A percentile compares a stretch with the other conserved stretches of the same genome.
phyloP scores from a whole-genome alignment of 2,113 vertebrate species.

The Upupa epops region DNA sequence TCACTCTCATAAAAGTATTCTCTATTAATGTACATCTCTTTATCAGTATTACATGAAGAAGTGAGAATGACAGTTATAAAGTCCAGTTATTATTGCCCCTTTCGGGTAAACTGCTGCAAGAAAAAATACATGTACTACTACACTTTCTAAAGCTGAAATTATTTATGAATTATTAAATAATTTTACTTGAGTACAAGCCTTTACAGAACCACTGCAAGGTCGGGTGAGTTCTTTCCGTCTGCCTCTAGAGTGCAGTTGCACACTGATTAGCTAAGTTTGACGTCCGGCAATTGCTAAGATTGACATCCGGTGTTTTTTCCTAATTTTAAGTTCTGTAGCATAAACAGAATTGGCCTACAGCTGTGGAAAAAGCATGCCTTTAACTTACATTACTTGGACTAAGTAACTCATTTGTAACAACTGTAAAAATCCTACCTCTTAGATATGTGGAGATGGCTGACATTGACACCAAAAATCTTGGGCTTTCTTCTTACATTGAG shows the following conservation, averaged over 20 bases:
- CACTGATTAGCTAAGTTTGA: not conserved
- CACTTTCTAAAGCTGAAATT: not conserved
- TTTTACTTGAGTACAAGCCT: not conserved
- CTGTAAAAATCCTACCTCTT: not conserved
- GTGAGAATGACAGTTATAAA: not conserved
- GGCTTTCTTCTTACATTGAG: not conserved
- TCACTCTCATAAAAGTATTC: not conserved
- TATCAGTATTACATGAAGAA: not conserved
- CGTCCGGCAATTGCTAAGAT: too few species aligned
- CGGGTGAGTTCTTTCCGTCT: not conserved
- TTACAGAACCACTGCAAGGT: not conserved
- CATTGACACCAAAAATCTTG: not conserved
- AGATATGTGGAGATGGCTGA: not conserved
- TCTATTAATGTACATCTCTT: not conserved
- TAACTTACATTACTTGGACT: not conserved
- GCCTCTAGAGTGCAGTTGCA: not conserved
- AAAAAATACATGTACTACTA: not conserved
- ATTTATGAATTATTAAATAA: not conserved
- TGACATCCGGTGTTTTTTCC: too few species aligned
- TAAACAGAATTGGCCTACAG: not conserved
- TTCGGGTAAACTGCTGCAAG: not conserved
- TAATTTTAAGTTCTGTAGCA: not conserved
- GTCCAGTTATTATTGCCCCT: not conserved
- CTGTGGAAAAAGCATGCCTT: not conserved
- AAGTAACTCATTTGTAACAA: not conserved